These are phyloP conservation scores for Ephestia elutella DNA, from an alignment of 1,140 invertebrate species.

Conservation along the genomic window DNA sequence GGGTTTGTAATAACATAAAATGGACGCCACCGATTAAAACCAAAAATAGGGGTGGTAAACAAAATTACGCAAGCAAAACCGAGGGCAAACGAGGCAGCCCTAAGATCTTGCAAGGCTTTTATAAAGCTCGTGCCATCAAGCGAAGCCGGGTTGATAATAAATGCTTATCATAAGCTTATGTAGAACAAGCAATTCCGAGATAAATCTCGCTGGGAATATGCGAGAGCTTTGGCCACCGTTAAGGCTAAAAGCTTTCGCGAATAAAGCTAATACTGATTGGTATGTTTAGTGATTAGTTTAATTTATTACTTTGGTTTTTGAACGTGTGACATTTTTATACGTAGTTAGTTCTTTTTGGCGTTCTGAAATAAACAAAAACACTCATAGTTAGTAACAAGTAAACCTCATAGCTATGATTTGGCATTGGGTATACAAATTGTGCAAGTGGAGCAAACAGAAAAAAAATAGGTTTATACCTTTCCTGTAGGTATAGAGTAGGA, in stretches of 20 bases:
- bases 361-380: too few relatives aligned
- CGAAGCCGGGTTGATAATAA: neutral
- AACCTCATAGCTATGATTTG: too few relatives aligned
- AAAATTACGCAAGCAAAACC: too few relatives aligned
- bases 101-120: neutral
- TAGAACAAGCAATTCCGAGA: slow-evolving; percentile 1
- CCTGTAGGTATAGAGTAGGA: too few relatives aligned
- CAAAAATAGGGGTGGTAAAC: too few relatives aligned
- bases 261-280: neutral
- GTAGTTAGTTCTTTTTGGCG: too few relatives aligned
- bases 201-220: neutral
- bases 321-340: neutral
- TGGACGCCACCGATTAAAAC: too few relatives aligned
- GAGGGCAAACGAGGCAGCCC: neutral
- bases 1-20: too few relatives aligned
- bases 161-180: slow-evolving; percentile 1
- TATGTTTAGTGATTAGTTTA: neutral
- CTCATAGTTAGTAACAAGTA: too few relatives aligned
- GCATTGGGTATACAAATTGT: too few relatives aligned
- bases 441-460: too few relatives aligned
- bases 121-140: neutral
- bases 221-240: neutral
- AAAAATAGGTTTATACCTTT: too few relatives aligned
- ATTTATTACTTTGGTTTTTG: neutral
- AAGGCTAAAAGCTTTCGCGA: slow-evolving; percentile 7